Evolutionary conservation across 2,888 invertebrate genomes (phyloP).

Genomic region (Drosophila buzzatii): DNA sequence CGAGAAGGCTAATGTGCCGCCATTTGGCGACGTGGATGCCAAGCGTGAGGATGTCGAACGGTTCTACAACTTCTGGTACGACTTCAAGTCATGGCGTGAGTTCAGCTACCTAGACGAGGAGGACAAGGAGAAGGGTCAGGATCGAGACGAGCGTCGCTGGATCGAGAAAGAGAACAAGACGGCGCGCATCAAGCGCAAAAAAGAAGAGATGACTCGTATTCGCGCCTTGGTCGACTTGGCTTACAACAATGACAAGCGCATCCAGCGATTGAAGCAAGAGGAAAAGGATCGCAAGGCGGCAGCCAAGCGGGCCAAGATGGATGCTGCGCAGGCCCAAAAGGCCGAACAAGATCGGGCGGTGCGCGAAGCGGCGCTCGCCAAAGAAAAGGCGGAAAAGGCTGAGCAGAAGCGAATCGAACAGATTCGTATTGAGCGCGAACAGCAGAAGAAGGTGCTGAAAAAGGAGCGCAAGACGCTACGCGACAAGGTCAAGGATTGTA

Average conservation of each 20-base stretch:
- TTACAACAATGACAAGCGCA: conserved; percentile 96
- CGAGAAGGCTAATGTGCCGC: conserved; percentile 93
- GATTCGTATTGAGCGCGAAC: conserved; percentile 94
- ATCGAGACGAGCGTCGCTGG: conserved; percentile 97
- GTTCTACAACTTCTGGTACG: conserved; percentile 99
- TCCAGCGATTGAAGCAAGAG: conserved; percentile 95
- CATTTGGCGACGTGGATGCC: conserved; percentile 91
- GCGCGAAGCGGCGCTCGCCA: conserved; percentile 90
- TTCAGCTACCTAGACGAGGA: conserved; percentile 99
- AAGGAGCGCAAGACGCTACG: conserved; percentile 93
- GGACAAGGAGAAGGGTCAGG: conserved; percentile 98
- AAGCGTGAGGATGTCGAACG: conserved; percentile 94
- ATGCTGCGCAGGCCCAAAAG: conserved; percentile 92
- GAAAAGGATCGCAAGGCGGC: conserved; percentile 96
- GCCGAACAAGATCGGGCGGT: conserved; percentile 93
- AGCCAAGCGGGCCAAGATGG: conserved; percentile 94
- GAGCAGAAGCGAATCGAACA: conserved; percentile 93
- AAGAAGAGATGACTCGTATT: conserved; percentile 98
- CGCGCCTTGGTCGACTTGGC: conserved; percentile 96
- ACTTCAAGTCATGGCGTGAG: conserved; percentile 99
- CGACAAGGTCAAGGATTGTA: conserved; percentile 92
- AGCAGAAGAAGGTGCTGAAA: conserved; percentile 93
- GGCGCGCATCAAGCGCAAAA: conserved; percentile 96
- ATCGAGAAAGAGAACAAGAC: conserved; percentile 99
- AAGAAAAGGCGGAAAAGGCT: conserved; percentile 92